These are phyloP conservation scores for Galbula dea DNA, from an alignment of 2,113 vertebrate genomes.

Conservation along the genomic window DNA sequence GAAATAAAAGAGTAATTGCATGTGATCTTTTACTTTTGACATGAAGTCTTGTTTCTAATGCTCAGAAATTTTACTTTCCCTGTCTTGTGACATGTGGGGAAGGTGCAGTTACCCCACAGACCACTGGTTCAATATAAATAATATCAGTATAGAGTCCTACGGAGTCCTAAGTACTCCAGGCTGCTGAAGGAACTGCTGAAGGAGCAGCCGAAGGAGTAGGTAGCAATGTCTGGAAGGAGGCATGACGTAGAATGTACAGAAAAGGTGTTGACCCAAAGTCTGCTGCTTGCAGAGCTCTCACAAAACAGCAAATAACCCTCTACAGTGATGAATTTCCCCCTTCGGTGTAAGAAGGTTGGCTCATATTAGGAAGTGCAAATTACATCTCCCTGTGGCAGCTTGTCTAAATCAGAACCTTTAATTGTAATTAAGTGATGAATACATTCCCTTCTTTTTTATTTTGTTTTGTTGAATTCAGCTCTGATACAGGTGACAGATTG, in stretches of 20 bases:
- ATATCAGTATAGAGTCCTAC: too few relatives aligned
- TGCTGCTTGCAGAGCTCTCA: background rate
- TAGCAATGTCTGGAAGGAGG: background rate
- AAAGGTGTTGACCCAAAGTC: background rate
- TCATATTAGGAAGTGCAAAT: background rate
- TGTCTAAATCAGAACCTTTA: conserved; percentile 5
- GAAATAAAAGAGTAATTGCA: background rate
- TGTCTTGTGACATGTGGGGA: background rate
- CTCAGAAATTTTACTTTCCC: background rate
- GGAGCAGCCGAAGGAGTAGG: background rate
- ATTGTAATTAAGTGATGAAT: background rate
- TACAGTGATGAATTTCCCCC: background rate
- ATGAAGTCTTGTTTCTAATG: background rate
- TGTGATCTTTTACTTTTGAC: background rate
- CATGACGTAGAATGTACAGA: background rate
- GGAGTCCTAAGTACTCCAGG: background rate
- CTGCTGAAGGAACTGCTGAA: background rate
- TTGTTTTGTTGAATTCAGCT: conserved; percentile 14
- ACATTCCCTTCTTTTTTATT: conserved; percentile 5
- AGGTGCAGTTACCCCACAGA: background rate
- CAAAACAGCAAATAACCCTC: background rate
- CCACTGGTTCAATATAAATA: background rate
- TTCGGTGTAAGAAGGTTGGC: background rate
- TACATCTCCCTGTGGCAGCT: background rate
- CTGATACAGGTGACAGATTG: conserved; percentile 11